phyloP scores from a whole-genome alignment of 64 coral and sea anemone species.

The Platygyra sinensis region DNA sequence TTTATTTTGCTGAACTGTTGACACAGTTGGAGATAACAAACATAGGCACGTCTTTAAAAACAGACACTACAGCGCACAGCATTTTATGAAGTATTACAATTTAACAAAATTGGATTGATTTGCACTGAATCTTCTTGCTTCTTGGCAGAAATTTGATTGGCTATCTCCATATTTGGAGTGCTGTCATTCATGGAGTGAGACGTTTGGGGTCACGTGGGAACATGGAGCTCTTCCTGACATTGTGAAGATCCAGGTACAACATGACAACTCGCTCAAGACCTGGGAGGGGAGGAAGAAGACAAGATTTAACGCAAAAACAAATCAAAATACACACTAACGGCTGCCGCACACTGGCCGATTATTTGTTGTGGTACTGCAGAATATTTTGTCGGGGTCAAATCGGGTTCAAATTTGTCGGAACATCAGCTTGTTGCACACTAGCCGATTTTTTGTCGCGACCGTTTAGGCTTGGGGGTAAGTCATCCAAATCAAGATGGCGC shows the following conservation, averaged over 20 bases:
- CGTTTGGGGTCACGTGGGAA: conserved; percentile 99
- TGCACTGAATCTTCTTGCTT: too few species aligned
- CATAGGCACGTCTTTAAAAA: not conserved
- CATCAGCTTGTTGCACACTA: too few species aligned
- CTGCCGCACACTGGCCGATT: too few species aligned
- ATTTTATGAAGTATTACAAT: not conserved
- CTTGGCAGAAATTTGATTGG: not conserved
- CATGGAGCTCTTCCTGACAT: conserved; percentile 93
- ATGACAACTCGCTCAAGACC: conserved; percentile 97
- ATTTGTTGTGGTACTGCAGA: too few species aligned
- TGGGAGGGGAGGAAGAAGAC: conserved; percentile 20
- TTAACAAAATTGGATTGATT: not conserved
- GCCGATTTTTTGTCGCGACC: too few species aligned
- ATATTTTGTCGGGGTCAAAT: too few species aligned
- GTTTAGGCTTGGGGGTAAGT: too few species aligned
- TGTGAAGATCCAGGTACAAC: conserved; percentile 92
- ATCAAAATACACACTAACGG: not conserved
- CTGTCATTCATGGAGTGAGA: conserved; percentile 78
- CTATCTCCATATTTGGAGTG: not conserved
- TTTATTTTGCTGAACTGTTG: not conserved
- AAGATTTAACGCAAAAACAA: not conserved
- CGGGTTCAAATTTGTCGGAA: too few species aligned
- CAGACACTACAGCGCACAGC: not conserved
- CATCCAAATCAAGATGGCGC: too few species aligned
- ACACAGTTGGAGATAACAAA: not conserved